Conservation (phyloP, 2,797 vertebrate genomes). For the Sphenodon punctatus region DNA sequence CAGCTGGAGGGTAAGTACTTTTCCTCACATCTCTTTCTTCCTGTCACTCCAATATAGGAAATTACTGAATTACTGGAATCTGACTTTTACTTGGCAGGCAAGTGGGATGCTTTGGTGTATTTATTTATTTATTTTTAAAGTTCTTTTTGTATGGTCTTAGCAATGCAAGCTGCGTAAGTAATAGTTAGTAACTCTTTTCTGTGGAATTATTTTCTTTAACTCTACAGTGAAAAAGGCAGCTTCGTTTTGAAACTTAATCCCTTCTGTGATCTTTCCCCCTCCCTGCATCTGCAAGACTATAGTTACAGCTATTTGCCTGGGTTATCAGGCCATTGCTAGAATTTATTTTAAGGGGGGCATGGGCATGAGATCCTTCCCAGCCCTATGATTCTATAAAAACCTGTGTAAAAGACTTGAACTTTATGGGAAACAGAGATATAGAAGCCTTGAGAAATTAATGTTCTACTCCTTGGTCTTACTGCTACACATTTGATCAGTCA, state of each 20-base stretch:
- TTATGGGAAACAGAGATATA: neutral
- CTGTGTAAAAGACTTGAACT: neutral
- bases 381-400: no score
- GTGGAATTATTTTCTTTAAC: constrained; percentile 8
- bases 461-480: neutral
- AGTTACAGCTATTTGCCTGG: no score
- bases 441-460: neutral
- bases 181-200: constrained; percentile 21
- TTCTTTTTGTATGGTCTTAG: neutral
- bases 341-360: no score
- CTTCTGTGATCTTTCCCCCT: no score
- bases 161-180: neutral
- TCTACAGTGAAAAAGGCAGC: constrained; percentile 35
- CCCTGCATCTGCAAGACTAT: no score
- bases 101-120: neutral
- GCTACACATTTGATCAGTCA: no score
- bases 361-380: no score
- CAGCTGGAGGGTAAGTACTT: constrained; percentile 36
- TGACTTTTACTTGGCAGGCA: neutral
- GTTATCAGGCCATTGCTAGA: no score
- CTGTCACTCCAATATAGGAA: neutral
- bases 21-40: constrained; percentile 19
- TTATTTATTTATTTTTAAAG: neutral
- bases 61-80: neutral
- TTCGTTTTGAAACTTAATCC: neutral